phyloP scores from a whole-genome alignment of 1,140 invertebrate genomes.

The Odontomachus brunneus region DNA sequence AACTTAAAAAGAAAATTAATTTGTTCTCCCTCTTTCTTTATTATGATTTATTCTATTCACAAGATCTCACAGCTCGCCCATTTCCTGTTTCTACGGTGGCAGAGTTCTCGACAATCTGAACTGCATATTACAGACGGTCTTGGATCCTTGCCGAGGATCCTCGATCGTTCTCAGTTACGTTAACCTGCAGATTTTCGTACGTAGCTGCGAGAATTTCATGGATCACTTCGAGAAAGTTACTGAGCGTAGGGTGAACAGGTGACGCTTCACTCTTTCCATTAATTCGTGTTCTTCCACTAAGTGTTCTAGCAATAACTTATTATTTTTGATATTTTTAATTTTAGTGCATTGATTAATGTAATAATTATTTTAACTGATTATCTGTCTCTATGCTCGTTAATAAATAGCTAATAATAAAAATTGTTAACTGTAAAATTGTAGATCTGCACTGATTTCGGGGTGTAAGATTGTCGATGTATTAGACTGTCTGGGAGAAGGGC shows the following conservation, averaged over 20 bases:
- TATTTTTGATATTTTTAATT: neutral
- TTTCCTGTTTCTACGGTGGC: constrained; percentile 80
- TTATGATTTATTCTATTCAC: neutral
- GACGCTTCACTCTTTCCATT: neutral
- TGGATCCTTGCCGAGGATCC: constrained; percentile 37
- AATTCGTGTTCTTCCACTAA: neutral
- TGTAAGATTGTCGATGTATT: constrained; percentile 82
- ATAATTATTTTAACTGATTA: neutral
- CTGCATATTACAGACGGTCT: constrained; percentile 66
- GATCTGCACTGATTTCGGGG: constrained; percentile 79
- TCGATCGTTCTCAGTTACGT: constrained; percentile 61
- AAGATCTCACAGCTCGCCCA: constrained; percentile 69
- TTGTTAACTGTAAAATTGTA: no score
- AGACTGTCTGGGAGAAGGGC: constrained; percentile 81
- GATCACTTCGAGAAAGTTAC: constrained; percentile 83
- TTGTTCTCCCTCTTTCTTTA: neutral
- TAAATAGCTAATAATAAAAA: constrained; percentile 33
- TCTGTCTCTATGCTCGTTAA: neutral
- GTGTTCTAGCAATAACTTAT: neutral
- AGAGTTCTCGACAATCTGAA: constrained; percentile 80
- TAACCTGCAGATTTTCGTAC: constrained; percentile 20
- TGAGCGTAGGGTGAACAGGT: constrained; percentile 82
- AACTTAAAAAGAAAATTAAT: neutral
- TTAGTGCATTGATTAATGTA: neutral
- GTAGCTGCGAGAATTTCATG: constrained; percentile 81